Percentiles rank a stretch among this genome's conserved stretches.
phyloP scores from a whole-genome alignment of 2,888 invertebrate species.

The Thymelicus sylvestris region DNA sequence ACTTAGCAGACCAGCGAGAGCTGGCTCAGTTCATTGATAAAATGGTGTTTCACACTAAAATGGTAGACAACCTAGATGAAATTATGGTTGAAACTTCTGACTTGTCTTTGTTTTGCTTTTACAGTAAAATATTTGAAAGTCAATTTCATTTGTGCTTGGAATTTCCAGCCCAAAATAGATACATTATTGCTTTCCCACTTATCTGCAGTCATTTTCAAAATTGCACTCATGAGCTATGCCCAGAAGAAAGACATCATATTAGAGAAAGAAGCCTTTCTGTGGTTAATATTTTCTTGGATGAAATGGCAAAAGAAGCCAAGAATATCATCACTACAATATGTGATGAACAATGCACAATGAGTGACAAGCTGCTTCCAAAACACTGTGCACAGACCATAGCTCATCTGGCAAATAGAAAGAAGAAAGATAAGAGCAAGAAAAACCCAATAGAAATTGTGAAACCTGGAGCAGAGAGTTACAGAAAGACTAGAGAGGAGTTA shows the following conservation, averaged over 20 bases:
- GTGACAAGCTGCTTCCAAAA: constrained; percentile 97
- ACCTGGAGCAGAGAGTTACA: constrained; percentile 97
- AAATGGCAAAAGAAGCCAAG: constrained; percentile 99
- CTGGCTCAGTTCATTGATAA: constrained; percentile 97
- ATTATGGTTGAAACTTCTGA: constrained; percentile 98
- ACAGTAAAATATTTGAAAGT: constrained; percentile 97
- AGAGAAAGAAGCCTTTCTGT: constrained; percentile 97
- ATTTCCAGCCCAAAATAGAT: constrained; percentile 99
- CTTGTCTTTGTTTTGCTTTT: constrained; percentile 98
- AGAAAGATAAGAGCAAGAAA: constrained; percentile 96
- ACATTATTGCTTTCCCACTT: constrained; percentile 98
- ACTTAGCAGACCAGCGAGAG: constrained; percentile 92
- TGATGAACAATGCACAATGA: constrained; percentile 98
- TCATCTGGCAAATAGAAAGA: constrained; percentile 94
- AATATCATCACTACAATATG: constrained; percentile 99
- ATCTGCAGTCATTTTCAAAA: constrained; percentile 99
- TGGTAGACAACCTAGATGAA: constrained; percentile 99
- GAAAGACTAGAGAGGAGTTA: constrained; percentile 97
- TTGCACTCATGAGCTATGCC: constrained; percentile 98
- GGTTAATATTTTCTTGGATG: constrained; percentile 98
- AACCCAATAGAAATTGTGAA: constrained; percentile 93
- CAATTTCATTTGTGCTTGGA: constrained; percentile 99
- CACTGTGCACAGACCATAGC: constrained; percentile 97
- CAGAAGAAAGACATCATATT: constrained; percentile 98
- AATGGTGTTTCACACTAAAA: constrained; percentile 97